Base-by-base conservation (phyloP, 2,113 vertebrate genomes). In the Amazona vittata region DNA sequence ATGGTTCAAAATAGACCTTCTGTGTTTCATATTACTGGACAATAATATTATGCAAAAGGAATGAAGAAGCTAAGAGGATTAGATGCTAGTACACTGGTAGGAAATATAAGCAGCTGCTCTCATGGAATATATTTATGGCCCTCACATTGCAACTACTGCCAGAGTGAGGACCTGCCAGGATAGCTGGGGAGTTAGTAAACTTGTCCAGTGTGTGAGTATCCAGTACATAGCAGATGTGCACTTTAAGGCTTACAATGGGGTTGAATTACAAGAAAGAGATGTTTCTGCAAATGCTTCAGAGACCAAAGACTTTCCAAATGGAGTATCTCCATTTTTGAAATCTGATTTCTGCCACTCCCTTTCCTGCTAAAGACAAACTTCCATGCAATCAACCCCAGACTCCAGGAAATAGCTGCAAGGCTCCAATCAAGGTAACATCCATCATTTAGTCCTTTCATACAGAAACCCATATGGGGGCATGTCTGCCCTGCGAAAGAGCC, bases 51-150 rank as follows among this genome's bases (percentile, higher is more conserved):
- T 86, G 90, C 79, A 89, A 69, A 92, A 84, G 39, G 44, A n/a
- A 44, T 7, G 18, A 93, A 78, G 64, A 86, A 92, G 77, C 46
- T 89, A 93, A 89, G 90, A 86, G 52, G 47, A 80, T 94, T 94
- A 91, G 35, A 76, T 90, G 69, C 62, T 94, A 81, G 89, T 92
- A 55, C 57, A 65, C 41, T 59, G 47, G 81, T 89, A 91, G 77
- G 76, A 96, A 93, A 94, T 69, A 53, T 35, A 84, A 86, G 21
- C 29, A 86, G 25, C 57, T 93, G 15, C 69, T 96, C 35, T 68
- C 35, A 7, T 71, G 43, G 75, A 93, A 83, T 96, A 13, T 55
- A 63, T 78, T 76, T 78, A 20, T 64, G 43, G 21, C 29, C 12
- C 18, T 93, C 31, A 26, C 46, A 20, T 39, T 67, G 64, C 71